phyloP scores from a whole-genome alignment of 2,797 vertebrate species.

The Tapirus indicus region DNA sequence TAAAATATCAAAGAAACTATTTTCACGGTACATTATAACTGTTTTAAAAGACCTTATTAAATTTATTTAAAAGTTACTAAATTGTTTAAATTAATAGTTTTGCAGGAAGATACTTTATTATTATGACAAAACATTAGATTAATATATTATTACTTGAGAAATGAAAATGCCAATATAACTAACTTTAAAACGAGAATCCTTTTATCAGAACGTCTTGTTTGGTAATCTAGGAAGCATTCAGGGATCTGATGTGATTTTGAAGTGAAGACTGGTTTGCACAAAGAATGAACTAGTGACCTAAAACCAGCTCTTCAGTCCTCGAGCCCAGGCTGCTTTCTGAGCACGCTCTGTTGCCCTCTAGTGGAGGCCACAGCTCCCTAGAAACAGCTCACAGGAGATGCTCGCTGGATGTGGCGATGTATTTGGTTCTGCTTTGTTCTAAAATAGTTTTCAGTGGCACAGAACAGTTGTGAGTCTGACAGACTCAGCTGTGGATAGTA shows the following conservation, averaged over 20 bases:
- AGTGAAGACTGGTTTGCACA: neutral
- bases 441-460: neutral
- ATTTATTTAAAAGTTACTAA: slow-evolving; percentile 20
- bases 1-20: slow-evolving; percentile 33
- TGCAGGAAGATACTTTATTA: slow-evolving; percentile 6
- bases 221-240: slow-evolving; percentile 29
- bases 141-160: slow-evolving; percentile 46
- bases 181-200: slow-evolving; percentile 44
- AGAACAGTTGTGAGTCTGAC: neutral
- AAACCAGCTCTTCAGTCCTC: neutral
- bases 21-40: neutral
- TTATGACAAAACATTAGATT: slow-evolving; percentile 49
- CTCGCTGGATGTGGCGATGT: neutral
- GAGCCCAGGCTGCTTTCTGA: neutral
- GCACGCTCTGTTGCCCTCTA: slow-evolving; percentile 71
- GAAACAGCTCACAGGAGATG: neutral
- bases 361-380: neutral
- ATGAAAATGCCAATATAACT: slow-evolving; percentile 31
- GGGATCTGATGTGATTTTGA: neutral
- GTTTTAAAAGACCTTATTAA: neutral
- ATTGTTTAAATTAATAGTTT: slow-evolving; percentile 23
- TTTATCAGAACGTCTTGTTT: slow-evolving; percentile 63
- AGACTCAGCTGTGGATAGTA: neutral
- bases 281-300: neutral
- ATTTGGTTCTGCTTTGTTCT: neutral